phyloP scores from a whole-genome alignment of 2,113 vertebrate species.

The Mesoclemmys tuberculata region DNA sequence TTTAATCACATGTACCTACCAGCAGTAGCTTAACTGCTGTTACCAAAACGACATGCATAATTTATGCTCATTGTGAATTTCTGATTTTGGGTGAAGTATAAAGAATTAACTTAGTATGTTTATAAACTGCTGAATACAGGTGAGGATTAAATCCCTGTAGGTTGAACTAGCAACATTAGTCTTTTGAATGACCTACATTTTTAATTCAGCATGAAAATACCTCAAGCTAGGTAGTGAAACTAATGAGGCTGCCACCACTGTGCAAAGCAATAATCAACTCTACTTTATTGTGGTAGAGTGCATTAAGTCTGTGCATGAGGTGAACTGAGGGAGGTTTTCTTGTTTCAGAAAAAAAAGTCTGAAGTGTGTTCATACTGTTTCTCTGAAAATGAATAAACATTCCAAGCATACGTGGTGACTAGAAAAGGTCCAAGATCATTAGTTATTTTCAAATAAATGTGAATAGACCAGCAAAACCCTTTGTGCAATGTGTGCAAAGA shows the following conservation, averaged over 20 bases:
- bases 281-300: conserved; percentile 57
- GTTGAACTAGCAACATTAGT: conserved; percentile 68
- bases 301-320: conserved; percentile 57
- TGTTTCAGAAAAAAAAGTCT: conserved; percentile 40
- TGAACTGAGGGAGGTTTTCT: conserved; percentile 57
- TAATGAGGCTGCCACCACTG: conserved; percentile 74
- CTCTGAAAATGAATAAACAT: conserved; percentile 68
- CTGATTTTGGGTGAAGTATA: conserved; percentile 21
- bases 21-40: conserved; percentile 40
- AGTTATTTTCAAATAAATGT: conserved; percentile 60
- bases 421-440: conserved; percentile 43
- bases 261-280: conserved; percentile 73
- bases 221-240: conserved; percentile 70
- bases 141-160: conserved; percentile 67
- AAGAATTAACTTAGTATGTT: conserved; percentile 27
- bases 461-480: conserved; percentile 13
- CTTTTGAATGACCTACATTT: conserved; percentile 78
- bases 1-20: conserved; percentile 17
- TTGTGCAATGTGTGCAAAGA: conserved; percentile 29
- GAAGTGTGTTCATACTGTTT: conserved; percentile 38
- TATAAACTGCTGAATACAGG: conserved; percentile 40
- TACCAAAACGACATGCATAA: conserved; percentile 50
- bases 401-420: conserved; percentile 20
- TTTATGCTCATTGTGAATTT: conserved; percentile 47
- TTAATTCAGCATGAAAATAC: conserved; percentile 78